Percentiles rank a stretch among this genome's conserved stretches.
These are phyloP conservation scores for Euborellia annulipes DNA, from an alignment of 1,140 invertebrate species.

Conservation along the genomic window DNA sequence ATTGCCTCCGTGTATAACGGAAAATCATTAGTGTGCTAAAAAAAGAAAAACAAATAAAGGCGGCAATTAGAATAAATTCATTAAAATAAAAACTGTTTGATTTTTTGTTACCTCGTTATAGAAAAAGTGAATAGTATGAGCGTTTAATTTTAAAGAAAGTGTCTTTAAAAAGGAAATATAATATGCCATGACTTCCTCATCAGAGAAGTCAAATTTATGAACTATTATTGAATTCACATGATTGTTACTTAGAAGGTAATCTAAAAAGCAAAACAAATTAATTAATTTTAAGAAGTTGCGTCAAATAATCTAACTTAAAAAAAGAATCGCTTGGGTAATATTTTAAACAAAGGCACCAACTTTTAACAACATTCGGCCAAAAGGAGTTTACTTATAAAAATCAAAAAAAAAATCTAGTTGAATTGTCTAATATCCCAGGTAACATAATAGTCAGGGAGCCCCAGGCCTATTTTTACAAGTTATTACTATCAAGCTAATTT, in stretches of 20 bases:
- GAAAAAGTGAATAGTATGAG: constrained; percentile 98
- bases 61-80: background rate
- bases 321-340: too few species aligned
- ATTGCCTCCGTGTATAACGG: constrained; percentile 97
- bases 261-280: constrained; percentile 41
- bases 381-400: too few species aligned
- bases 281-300: constrained; percentile 7
- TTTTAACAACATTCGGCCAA: too few species aligned
- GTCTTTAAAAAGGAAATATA: constrained; percentile 99
- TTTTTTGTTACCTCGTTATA: constrained; percentile 80
- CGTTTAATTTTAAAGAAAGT: constrained; percentile 93
- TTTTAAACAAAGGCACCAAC: too few species aligned
- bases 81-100: constrained; percentile 4
- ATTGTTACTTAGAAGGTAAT: constrained; percentile 98
- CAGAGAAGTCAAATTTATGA: constrained; percentile 98
- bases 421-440: too few species aligned
- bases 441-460: too few species aligned
- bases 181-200: constrained; percentile 99
- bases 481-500: too few species aligned
- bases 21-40: constrained; percentile 96
- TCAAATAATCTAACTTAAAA: background rate
- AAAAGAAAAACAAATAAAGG: constrained; percentile 21
- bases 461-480: too few species aligned
- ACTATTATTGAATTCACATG: constrained; percentile 99
- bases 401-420: too few species aligned